phyloP scores from a whole-genome alignment of 2,888 invertebrate genomes.

The Drosophila suboccidentalis region DNA sequence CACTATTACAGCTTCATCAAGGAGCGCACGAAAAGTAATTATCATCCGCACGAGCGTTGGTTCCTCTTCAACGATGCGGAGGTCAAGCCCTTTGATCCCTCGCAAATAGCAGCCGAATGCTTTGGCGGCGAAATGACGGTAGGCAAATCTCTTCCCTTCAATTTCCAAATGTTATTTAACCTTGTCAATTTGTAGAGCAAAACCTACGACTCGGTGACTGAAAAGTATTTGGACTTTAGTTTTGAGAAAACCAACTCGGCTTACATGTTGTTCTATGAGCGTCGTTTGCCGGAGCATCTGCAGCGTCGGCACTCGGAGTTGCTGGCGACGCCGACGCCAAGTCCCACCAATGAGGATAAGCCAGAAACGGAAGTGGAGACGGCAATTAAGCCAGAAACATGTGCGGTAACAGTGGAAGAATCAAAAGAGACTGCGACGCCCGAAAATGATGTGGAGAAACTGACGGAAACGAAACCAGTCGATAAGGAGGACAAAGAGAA shows the following conservation, averaged over 20 bases:
- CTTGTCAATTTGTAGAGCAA: conserved; percentile 89
- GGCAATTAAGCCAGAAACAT: conserved; percentile 29
- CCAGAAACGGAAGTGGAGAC: conserved; percentile 42
- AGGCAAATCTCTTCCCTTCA: conserved; percentile 49
- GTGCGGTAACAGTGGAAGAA: conserved; percentile 5
- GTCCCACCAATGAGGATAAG: conserved; percentile 69
- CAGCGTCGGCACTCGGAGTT: conserved; percentile 84
- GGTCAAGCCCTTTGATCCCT: conserved; percentile 97
- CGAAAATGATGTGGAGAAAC: conserved; percentile 1
- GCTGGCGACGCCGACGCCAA: conserved; percentile 71
- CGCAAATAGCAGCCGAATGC: conserved; percentile 97
- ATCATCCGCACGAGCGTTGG: conserved; percentile 93
- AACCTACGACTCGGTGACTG: conserved; percentile 98
- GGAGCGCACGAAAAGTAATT: conserved; percentile 89
- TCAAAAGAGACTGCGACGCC: background rate
- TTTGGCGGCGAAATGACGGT: conserved; percentile 99
- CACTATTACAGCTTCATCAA: conserved; percentile 98
- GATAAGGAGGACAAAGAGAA: conserved; percentile 9
- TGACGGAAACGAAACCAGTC: conserved; percentile 4
- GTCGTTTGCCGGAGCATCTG: conserved; percentile 87
- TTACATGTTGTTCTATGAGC: conserved; percentile 98
- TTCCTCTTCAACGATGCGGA: conserved; percentile 96
- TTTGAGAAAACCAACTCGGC: conserved; percentile 99
- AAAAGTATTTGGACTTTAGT: conserved; percentile 98
- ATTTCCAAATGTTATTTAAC: background rate